A percentile compares a stretch with the other conserved stretches of the same genome.
Conservation (phyloP, 64 coral and sea anemone species). For the Hydrozoanthus tunicans region DNA sequence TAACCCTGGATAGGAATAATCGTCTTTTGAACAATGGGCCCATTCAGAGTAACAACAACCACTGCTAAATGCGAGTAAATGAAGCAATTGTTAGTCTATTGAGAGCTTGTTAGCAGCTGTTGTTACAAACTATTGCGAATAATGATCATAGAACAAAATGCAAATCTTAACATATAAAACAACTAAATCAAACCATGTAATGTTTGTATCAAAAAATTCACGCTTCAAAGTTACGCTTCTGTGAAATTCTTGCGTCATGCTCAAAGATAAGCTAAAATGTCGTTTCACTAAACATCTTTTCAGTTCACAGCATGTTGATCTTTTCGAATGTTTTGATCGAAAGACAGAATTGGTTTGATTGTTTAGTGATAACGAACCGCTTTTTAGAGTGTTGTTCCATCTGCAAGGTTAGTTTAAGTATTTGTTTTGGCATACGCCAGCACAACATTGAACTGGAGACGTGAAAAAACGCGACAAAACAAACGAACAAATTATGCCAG, state of each 20-base stretch:
- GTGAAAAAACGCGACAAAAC: neutral
- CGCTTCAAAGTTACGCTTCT: constrained; percentile 26
- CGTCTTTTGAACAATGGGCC: too few relatives aligned
- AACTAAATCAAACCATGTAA: neutral
- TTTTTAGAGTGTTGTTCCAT: constrained; percentile 18
- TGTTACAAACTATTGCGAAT: constrained; percentile 22
- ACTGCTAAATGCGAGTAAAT: neutral
- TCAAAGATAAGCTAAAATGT: constrained; percentile 1
- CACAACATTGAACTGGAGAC: neutral
- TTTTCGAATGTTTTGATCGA: neutral
- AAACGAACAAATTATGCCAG: neutral
- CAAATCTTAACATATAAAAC: constrained; percentile 8
- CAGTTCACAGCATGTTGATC: neutral
- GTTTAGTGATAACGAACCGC: neutral
- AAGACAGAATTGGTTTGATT: neutral
- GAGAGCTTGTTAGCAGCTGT: neutral
- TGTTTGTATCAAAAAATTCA: constrained; percentile 26
- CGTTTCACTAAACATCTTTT: neutral
- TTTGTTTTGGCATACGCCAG: constrained; percentile 3
- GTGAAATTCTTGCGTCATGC: constrained; percentile 19
- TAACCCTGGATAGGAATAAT: too few relatives aligned
- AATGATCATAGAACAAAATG: constrained; percentile 1
- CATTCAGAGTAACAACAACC: neutral
- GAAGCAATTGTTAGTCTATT: constrained; percentile 1
- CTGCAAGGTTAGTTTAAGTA: neutral